Conservation (phyloP, 1,140 invertebrate species). For the Bombyx mandarina region DNA sequence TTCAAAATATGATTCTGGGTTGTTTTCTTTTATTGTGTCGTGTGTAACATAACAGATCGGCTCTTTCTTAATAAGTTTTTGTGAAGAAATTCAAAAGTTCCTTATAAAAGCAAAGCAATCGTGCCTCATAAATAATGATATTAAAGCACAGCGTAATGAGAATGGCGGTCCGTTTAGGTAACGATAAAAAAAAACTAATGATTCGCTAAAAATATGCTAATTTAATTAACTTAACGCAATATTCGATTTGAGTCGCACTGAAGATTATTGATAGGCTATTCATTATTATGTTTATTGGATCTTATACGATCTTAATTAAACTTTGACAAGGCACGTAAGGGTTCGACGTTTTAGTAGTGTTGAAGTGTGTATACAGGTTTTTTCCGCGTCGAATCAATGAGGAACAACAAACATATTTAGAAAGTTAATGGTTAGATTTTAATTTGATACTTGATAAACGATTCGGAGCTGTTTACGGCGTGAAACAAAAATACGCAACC, state of each 20-base stretch:
- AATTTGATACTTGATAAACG: not conserved
- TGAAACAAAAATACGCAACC: no score
- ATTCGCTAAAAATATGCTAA: slow-evolving; percentile 16
- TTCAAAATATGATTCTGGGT: not conserved
- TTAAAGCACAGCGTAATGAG: slow-evolving; percentile 19
- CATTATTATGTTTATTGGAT: slow-evolving; percentile 8
- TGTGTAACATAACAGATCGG: not conserved
- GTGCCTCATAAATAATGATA: slow-evolving; percentile 15
- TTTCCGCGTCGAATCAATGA: no score
- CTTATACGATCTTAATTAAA: slow-evolving; percentile 6
- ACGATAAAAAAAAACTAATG: not conserved
- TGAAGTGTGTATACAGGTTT: no score
- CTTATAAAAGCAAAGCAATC: slow-evolving; percentile 3
- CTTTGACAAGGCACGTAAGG: not conserved
- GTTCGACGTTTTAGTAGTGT: no score
- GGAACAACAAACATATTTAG: no score
- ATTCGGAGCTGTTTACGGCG: not conserved
- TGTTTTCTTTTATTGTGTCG: not conserved
- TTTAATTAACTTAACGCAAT: slow-evolving; percentile 21
- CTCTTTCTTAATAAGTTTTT: no score
- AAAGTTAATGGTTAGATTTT: no score
- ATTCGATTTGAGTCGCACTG: slow-evolving; percentile 18
- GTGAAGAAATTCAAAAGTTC: not conserved
- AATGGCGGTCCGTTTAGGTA: slow-evolving; percentile 8
- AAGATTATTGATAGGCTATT: slow-evolving; percentile 13